Evolutionary conservation across 2,797 vertebrate genomes (phyloP).

Genomic region (Melanotaenia nigrans): DNA sequence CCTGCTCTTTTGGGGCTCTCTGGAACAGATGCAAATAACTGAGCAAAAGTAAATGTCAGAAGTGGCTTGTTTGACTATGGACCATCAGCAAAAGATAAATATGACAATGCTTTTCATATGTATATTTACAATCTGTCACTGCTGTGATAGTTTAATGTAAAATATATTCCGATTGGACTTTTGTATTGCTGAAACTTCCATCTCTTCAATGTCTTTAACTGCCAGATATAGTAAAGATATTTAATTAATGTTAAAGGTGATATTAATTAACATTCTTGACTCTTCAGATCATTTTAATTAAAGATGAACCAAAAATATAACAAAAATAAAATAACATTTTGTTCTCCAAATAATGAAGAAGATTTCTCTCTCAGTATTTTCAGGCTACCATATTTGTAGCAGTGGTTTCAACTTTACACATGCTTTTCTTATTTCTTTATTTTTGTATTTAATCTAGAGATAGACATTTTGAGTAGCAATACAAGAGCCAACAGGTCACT

Average conservation of each 20-base stretch:
- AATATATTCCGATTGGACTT: constrained; percentile 33
- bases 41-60: constrained; percentile 57
- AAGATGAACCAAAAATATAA: too few species aligned
- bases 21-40: constrained; percentile 43
- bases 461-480: neutral
- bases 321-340: too few species aligned
- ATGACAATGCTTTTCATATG: constrained; percentile 18
- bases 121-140: constrained; percentile 5
- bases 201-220: neutral
- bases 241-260: too few species aligned
- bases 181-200: constrained; percentile 27
- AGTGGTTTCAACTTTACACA: too few species aligned
- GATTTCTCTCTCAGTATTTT: neutral
- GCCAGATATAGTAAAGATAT: too few species aligned
- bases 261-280: neutral
- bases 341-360: too few species aligned
- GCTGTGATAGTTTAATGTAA: constrained; percentile 20
- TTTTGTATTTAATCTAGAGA: too few species aligned
- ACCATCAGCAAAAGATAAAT: constrained; percentile 40
- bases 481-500: neutral
- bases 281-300: neutral
- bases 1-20: neutral
- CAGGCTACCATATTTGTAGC: neutral
- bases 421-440: too few species aligned
- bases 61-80: constrained; percentile 40